A percentile compares a stretch with the other conserved stretches of the same genome.
phyloP scores from a whole-genome alignment of 64 coral and sea anemone species.

The Actinia equina region DNA sequence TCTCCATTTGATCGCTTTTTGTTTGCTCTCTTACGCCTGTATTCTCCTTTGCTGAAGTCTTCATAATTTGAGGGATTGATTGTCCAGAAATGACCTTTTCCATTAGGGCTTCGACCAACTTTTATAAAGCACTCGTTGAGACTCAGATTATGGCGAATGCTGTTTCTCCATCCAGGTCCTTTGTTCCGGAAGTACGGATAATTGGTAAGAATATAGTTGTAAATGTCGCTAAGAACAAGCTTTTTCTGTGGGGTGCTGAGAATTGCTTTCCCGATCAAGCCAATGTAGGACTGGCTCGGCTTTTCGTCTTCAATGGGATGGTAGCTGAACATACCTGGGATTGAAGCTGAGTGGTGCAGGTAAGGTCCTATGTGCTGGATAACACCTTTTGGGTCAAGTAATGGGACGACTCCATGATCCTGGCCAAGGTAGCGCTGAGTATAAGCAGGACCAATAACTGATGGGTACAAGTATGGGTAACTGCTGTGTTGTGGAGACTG shows the following conservation, averaged over 20 bases:
- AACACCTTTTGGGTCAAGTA: neutral
- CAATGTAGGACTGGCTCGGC: constrained; percentile 56
- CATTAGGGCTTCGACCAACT: constrained; percentile 50
- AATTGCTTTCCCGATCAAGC: constrained; percentile 56
- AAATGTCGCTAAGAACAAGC: constrained; percentile 56
- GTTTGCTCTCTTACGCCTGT: constrained; percentile 36
- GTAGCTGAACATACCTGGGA: neutral
- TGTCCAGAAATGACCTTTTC: constrained; percentile 68
- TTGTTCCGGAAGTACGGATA: constrained; percentile 62
- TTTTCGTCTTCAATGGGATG: constrained; percentile 44
- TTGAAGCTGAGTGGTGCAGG: neutral
- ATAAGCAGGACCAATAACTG: neutral
- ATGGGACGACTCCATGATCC: neutral
- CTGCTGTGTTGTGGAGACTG: neutral
- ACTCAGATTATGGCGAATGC: constrained; percentile 52
- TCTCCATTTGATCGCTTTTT: neutral
- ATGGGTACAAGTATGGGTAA: neutral
- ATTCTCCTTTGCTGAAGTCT: constrained; percentile 55
- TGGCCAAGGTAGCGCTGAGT: neutral
- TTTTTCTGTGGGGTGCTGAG: constrained; percentile 55
- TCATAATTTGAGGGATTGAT: constrained; percentile 57
- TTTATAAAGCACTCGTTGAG: constrained; percentile 66
- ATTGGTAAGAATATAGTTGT: constrained; percentile 50
- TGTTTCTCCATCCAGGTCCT: constrained; percentile 58
- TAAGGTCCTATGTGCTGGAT: neutral